A percentile compares a stretch with the other conserved stretches of the same genome.
Evolutionary conservation across 2,113 vertebrate genomes (phyloP).

Genomic region (Saccopteryx leptura): DNA sequence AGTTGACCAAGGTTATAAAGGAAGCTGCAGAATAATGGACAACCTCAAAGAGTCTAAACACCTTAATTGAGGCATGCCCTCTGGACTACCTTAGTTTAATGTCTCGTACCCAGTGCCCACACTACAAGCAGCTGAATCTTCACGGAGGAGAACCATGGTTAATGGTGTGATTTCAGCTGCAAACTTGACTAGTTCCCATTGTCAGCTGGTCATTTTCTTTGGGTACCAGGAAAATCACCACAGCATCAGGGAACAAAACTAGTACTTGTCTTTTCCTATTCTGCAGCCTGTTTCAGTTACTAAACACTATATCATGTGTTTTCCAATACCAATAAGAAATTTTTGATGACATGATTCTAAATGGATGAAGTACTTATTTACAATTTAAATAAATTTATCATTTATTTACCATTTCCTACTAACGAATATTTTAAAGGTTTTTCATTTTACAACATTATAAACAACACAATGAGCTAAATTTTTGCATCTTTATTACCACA

Average conservation of each 20-base stretch:
- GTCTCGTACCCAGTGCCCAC: background rate
- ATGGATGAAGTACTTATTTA: constrained; percentile 34
- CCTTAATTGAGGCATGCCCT: background rate
- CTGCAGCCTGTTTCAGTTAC: constrained; percentile 36
- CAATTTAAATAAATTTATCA: background rate
- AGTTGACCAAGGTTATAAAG: constrained; percentile 35
- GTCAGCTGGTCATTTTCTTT: constrained; percentile 30
- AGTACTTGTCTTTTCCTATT: constrained; percentile 45
- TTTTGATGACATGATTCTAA: constrained; percentile 39
- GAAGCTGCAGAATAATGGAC: constrained; percentile 28
- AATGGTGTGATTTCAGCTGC: background rate
- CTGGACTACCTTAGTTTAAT: constrained; percentile 31
- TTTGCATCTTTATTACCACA: constrained; percentile 3
- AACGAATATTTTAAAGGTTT: constrained; percentile 35
- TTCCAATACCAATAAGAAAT: background rate
- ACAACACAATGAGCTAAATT: constrained; percentile 51
- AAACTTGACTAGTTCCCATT: background rate
- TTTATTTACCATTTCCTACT: constrained; percentile 28
- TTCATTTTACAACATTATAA: constrained; percentile 48
- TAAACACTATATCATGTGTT: constrained; percentile 3
- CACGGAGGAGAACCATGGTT: background rate
- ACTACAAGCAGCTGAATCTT: constrained; percentile 9
- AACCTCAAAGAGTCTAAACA: constrained; percentile 6
- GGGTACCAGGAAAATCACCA: constrained; percentile 37
- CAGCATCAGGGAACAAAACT: background rate